phyloP scores from a whole-genome alignment of 2,113 vertebrate genomes.

The Entomyzon cyanotis region DNA sequence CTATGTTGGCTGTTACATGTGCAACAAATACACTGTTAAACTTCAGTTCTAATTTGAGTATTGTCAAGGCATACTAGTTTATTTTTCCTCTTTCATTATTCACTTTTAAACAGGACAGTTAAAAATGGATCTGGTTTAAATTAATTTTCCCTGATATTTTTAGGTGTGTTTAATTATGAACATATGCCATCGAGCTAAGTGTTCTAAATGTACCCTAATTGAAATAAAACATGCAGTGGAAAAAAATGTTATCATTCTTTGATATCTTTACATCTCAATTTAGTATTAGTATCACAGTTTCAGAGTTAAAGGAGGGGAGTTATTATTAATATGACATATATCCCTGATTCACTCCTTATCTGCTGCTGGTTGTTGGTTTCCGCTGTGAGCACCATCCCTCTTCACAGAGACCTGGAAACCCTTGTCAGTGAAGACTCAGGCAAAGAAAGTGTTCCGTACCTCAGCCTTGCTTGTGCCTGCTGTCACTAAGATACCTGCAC shows the following conservation, averaged over 20 bases:
- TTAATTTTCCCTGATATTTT: neutral
- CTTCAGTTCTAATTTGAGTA: neutral
- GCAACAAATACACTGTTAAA: neutral
- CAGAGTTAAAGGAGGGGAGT: neutral
- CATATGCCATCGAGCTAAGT: neutral
- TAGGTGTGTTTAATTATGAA: neutral
- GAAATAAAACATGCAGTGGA: neutral
- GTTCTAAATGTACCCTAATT: neutral
- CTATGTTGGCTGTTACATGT: neutral
- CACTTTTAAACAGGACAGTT: neutral
- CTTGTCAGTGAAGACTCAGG: neutral
- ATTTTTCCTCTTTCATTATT: neutral
- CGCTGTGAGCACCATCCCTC: neutral
- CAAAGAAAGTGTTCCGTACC: neutral
- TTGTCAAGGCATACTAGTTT: neutral
- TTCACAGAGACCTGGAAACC: neutral
- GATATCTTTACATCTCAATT: neutral
- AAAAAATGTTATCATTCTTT: neutral
- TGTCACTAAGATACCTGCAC: neutral
- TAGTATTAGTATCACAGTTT: neutral
- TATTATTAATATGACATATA: neutral
- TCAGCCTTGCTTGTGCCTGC: neutral
- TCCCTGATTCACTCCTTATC: neutral
- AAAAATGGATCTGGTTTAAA: neutral
- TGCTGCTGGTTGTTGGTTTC: neutral